Evolutionary conservation across 92 coral and sea anemone species (phyloP), one percentile per base, ranked within the genome.

Genomic region (Paragorgia papillata): DNA sequence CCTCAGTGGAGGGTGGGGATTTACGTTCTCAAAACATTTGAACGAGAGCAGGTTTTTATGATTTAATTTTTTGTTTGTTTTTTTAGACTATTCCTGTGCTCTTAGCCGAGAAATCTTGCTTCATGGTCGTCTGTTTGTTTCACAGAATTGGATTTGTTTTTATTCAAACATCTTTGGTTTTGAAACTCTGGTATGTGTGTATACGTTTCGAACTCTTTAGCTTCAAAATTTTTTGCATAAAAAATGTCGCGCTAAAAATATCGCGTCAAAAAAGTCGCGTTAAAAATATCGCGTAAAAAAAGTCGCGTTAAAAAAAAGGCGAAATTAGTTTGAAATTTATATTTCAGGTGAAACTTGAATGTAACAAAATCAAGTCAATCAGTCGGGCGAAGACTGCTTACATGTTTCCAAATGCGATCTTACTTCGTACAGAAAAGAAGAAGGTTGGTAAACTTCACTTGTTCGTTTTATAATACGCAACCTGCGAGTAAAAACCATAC

Each of bases 121-220:
- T 13, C 99, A 95, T 88, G 99, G 99, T 20, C 76, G 99, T 58
- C 86, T 95, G 57, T 95, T 88, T 26, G 73, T 91, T 56, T 79
- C 92, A 34, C 99, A 95, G 80, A 90, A 89, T 59, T 95, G 99
- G 99, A 69, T 95, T 41, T 95, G 99, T 71, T 95, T 95, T 51
- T 95, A 95, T 61, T 95, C 99, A n/a, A 95, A 95, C 53, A 95
- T 95, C 44, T 95, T 95, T 90, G 99, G 99, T n/a, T 95, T 91
- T 89, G 99, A 95, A 83, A 95, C 99, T 13, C 89, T 88, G 89
- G 97, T 92, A 87, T 51, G 84, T 80, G 18, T 39, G 1, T 5
- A 4, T 37, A 37, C 7, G 41, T 59, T 8, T 41, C 15, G 12
- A 37, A 33, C 25, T 57, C 43, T 27, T 20, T 9, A 22, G 2